phyloP scores from a whole-genome alignment of 2,113 vertebrate species.

The Pachyramphus minor region DNA sequence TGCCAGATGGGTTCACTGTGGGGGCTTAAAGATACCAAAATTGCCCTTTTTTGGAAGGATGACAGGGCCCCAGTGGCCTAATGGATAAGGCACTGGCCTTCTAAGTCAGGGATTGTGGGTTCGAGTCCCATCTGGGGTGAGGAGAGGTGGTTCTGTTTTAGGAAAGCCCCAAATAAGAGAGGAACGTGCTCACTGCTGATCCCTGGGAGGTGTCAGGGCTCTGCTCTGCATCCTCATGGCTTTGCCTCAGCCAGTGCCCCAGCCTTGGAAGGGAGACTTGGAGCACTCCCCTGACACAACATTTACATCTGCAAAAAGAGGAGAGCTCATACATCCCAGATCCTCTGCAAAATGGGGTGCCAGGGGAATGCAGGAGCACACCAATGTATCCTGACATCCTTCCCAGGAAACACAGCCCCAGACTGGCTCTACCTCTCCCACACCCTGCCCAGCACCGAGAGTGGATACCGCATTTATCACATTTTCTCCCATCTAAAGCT shows the following conservation, averaged over 20 bases:
- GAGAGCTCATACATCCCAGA: neutral
- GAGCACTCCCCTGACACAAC: neutral
- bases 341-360: too few relatives aligned
- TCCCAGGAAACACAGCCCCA: too few relatives aligned
- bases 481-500: neutral
- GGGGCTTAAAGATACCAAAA: neutral
- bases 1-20: fast-evolving
- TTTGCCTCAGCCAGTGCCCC: fast-evolving
- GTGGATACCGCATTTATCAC: fast-evolving
- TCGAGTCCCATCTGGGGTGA: constrained; percentile 23
- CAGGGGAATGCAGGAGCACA: neutral
- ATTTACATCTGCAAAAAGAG: neutral
- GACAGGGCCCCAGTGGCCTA: neutral
- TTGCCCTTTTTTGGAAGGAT: fast-evolving
- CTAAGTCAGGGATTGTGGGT: constrained; percentile 41
- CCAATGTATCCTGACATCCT: fast-evolving
- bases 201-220: fast-evolving
- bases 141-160: neutral
- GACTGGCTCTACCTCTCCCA: neutral
- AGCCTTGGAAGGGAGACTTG: neutral
- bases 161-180: fast-evolving
- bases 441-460: neutral
- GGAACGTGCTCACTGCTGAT: fast-evolving
- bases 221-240: neutral
- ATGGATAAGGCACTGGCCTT: constrained; percentile 46